Evolutionary conservation across 2,888 invertebrate species (phyloP), one percentile per base, ranked within the genome.

Genomic region (Neoascia interrupta): DNA sequence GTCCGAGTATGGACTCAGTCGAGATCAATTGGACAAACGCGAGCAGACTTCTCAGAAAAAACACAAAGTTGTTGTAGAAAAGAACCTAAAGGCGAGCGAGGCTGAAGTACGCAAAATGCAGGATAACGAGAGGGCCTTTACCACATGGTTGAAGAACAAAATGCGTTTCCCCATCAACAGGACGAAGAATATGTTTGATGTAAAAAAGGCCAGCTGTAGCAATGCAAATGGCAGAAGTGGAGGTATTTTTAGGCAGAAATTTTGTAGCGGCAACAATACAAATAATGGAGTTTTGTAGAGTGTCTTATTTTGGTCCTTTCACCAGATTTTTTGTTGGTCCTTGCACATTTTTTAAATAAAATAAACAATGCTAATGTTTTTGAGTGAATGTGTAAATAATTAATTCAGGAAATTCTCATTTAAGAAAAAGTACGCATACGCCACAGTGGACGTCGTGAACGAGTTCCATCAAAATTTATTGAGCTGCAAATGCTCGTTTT

Each of bases 1-100:
- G 70, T 91, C 91, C 0, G 91, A 91, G 83, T 91, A 91, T 81
- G 91, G 91, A 0, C 82, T 91, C 37, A 90, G 88, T 43, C 88
- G 87, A 3, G 85, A 88, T 31, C 90, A 91, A 82, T 82, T 90
- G 58, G 87, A 89, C 61, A 87, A 86, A 49, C 86, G 89, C 18
- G 87, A 90, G 49, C 86, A 85, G 51, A 86, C 86, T 23, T 82
- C 87, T 60, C 87, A 89, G 41, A 84, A 84, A 10, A 84, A 85
- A 41, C 84, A 86, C 19, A 85, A 84, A 21, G 83, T 79, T 5
- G 80, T 83, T 51, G 73, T 84, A 36, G 85, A 87, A 18, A 85
- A 86, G 49, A 84, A 87, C 15, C 81, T 89, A 2, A 88, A 86
- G 75, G 84, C 88, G 21, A 88, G 86, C 47, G 89, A 90, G 82